Base-by-base conservation (phyloP, 2,888 invertebrate species). In the Melitaea athalia region DNA sequence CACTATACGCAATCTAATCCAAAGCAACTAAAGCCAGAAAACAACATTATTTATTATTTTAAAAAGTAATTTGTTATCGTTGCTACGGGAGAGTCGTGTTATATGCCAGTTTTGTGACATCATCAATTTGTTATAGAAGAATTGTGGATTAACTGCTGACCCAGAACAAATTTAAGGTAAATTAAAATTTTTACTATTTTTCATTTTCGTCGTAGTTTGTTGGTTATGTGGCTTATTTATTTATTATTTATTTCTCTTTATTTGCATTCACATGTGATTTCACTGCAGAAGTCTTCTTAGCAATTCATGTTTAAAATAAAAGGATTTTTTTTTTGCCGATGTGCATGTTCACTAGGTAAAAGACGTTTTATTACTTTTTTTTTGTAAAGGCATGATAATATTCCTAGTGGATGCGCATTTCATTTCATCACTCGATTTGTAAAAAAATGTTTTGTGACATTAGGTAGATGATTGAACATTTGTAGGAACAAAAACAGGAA, bases 241-340 rank as follows among this genome's bases (percentile, higher is more conserved):
- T 79, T 89, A 89, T 88, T 89, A 87, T 91, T 88, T 88, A 85
- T 88, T 87, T 86, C 83, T 86, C 80, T 84, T 85, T 86, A 83
- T 84, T 90, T 90, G 91, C 92, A 92, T 92, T 92, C 92, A 92
- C 92, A 92, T 92, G 92, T 92, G 92, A 92, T 92, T 92, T 92
- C 92, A 92, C 92, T 89, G 90, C 91, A 88, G 86, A 86, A 85
- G 84, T 87, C 78, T 86, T 85, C 82, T 84, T 86, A 86, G 88
- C 87, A 86, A 87, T 89, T 89, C 90, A 90, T 91, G 87, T 87
- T 86, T 82, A 79, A 79, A 74, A 71, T 66, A 62, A 52, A 52
- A 69, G 63, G 55, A 66, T 59, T 70, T 67, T 62, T 64, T 64
- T 69, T 63, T 71, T 64, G 57, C 64, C 72, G 64, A 63, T 59